A percentile compares a stretch with the other conserved stretches of the same genome.
Conservation (phyloP, 2,797 vertebrate genomes). For the Artibeus lituratus region DNA sequence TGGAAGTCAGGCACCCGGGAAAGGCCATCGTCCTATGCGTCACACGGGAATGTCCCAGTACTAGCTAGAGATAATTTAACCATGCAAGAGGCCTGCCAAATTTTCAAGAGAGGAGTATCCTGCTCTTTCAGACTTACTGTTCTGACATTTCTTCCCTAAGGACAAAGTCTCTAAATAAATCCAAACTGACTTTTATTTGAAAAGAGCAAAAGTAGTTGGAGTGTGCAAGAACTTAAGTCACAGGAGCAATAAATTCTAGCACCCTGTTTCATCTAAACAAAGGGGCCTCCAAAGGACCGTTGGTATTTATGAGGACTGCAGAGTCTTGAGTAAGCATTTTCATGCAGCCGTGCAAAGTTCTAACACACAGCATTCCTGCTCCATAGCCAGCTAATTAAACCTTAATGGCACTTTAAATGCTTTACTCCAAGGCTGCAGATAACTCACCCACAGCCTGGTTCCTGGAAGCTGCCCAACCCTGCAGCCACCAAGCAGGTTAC, state of each 20-base stretch:
- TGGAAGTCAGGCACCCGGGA: neutral
- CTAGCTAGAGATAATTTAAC: neutral
- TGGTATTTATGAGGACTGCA: constrained; percentile 4
- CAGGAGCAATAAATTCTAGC: constrained; percentile 61
- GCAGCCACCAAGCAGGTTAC: neutral
- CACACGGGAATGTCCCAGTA: neutral
- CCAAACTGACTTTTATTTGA: constrained; percentile 62
- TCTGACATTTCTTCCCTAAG: constrained; percentile 27
- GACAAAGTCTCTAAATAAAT: constrained; percentile 60
- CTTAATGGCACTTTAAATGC: constrained; percentile 50
- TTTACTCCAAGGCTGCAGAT: constrained; percentile 47
- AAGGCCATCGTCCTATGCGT: neutral
- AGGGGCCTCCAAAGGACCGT: constrained; percentile 39
- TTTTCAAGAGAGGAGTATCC: neutral
- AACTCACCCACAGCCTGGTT: neutral
- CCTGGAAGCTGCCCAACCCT: neutral
- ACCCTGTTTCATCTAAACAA: constrained; percentile 37
- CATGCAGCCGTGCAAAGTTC: constrained; percentile 4
- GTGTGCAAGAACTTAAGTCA: constrained; percentile 52
- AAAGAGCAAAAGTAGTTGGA: constrained; percentile 62
- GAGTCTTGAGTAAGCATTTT: constrained; percentile 58
- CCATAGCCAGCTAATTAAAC: constrained; percentile 65
- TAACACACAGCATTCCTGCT: neutral
- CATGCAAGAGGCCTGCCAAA: neutral
- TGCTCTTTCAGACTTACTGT: neutral